Percentiles rank a stretch among this genome's conserved stretches.
These are phyloP conservation scores for Eonycteris spelaea DNA, from an alignment of 2,113 vertebrate genomes.

Conservation along the genomic window DNA sequence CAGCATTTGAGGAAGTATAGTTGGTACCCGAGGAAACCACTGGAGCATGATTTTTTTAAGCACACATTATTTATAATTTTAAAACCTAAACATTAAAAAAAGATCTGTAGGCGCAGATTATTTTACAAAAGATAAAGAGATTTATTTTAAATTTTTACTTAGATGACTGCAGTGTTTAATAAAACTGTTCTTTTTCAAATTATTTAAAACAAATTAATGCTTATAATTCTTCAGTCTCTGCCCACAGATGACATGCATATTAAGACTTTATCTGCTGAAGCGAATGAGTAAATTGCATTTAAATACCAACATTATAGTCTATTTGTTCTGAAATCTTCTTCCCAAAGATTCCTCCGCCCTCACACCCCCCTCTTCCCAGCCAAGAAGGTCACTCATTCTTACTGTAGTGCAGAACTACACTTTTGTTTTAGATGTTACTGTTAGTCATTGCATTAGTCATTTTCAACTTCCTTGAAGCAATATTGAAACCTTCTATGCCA, in stretches of 20 bases:
- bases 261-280: constrained; percentile 46
- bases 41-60: not conserved
- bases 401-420: not conserved
- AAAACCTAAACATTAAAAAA: constrained; percentile 36
- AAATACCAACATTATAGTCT: constrained; percentile 65
- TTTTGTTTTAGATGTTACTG: constrained; percentile 40
- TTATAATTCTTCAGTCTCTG: constrained; percentile 67
- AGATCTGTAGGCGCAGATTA: constrained; percentile 37
- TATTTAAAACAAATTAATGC: constrained; percentile 73
- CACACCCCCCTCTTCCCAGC: constrained; percentile 40
- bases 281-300: constrained; percentile 40
- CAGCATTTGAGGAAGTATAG: constrained; percentile 10
- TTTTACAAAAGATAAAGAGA: constrained; percentile 47
- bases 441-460: constrained; percentile 41
- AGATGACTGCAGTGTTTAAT: not conserved
- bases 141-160: constrained; percentile 56
- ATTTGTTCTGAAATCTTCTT: constrained; percentile 66
- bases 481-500: constrained; percentile 55
- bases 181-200: constrained; percentile 69
- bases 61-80: constrained; percentile 36
- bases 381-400: constrained; percentile 64
- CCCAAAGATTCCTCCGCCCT: not conserved
- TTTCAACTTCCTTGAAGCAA: constrained; percentile 35
- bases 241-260: constrained; percentile 40
- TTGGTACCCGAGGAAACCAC: not conserved